Base-by-base conservation (phyloP, 2,113 vertebrate genomes). In the Corythoichthys intestinalis region DNA sequence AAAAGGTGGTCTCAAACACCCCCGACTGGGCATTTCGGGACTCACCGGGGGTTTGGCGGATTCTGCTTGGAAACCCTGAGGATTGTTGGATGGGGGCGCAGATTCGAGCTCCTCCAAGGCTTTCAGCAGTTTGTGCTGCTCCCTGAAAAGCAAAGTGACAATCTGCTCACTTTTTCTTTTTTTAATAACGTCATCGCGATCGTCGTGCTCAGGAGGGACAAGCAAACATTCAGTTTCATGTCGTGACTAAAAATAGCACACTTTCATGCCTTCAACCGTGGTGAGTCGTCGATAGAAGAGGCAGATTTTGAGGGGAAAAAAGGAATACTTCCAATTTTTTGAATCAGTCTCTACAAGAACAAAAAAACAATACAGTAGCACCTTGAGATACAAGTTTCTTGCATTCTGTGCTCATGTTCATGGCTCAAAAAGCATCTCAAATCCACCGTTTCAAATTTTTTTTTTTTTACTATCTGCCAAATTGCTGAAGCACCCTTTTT, bases 61-160 rank as follows among this genome's bases (percentile, higher is more conserved):
- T 56, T 86, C 84, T 13, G 67, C 54, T 79, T 66, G 87, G 67
- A 82, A 83, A 66, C 73, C 64, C 61, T 79, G 79, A 66, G 88
- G 47, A 38, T 70, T 48, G 71, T 47, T 79, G 77, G 15, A 77
- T 44, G 58, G 47, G 52, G 90, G 87, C 76, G 71, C 81, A 47
- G 62, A 79, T 76, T 95, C 93, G 3, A 87, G 81, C 44, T 92
- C 88, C 64, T 83, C 89, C 48, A 94, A 86, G 59, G 86, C 91
- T 79, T 93, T 90, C 70, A 93, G 76, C 70, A 92, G 85, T 72
- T 90, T 93, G 78, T 94, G 93, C 83, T 95, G 93, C 69, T 94
- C 94, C 83, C 97, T 99, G 89, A 86, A 92, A 89, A 60, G 65
- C 48, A 83, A 59, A 58, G 52, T 46, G n/a, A 76, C 71, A 77